Percentiles rank a stretch among this genome's conserved stretches.
Conservation (phyloP, 2,113 vertebrate genomes). For the Prunella fulvescens region DNA sequence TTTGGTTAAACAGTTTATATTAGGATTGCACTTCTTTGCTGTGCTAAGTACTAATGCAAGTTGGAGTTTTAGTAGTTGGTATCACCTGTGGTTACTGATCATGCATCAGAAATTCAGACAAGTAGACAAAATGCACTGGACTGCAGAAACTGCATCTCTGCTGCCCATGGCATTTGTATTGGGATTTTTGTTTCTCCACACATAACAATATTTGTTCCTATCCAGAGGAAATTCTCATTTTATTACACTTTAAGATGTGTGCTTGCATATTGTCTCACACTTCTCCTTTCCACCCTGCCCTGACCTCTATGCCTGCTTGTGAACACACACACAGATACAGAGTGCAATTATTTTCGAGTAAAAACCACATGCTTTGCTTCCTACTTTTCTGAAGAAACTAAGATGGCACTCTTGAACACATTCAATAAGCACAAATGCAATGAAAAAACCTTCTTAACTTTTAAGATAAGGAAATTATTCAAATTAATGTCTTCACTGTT, state of each 20-base stretch:
- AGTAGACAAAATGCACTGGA: neutral
- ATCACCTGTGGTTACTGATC: neutral
- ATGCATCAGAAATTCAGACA: neutral
- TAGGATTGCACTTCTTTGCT: neutral
- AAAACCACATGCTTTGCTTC: neutral
- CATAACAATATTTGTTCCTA: neutral
- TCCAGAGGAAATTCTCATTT: neutral
- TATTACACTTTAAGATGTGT: neutral
- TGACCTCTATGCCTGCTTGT: neutral
- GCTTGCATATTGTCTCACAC: neutral
- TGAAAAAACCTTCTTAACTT: neutral
- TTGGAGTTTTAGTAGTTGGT: neutral
- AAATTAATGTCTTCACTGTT: neutral
- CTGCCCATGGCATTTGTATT: neutral
- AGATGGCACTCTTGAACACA: neutral
- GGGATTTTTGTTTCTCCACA: neutral
- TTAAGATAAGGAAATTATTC: neutral
- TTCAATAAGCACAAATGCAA: neutral
- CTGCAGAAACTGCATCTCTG: neutral
- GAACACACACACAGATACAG: too few species aligned
- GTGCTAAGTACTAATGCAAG: neutral
- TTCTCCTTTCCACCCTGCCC: neutral
- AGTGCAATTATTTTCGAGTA: neutral
- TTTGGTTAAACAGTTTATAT: neutral
- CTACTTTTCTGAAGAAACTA: neutral